These are phyloP conservation scores for Neoniphon sammara DNA, from an alignment of 2,797 vertebrate genomes.

Conservation along the genomic window DNA sequence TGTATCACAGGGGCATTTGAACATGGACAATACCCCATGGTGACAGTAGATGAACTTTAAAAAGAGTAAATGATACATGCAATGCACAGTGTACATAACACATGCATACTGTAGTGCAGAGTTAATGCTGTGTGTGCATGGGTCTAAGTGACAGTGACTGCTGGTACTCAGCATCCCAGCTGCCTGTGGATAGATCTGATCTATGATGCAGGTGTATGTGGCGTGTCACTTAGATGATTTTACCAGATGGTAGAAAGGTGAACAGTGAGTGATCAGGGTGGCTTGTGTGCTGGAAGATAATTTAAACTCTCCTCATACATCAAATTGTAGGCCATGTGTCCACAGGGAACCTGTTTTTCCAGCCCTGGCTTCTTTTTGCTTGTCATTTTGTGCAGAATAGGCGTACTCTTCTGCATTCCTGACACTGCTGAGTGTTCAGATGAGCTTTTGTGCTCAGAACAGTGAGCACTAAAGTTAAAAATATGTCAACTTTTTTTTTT, in stretches of 20 bases:
- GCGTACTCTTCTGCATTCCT: not conserved
- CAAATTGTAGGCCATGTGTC: not conserved
- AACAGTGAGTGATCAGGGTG: not conserved
- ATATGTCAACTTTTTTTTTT: constrained; percentile 4
- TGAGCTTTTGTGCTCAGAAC: not conserved
- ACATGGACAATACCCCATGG: too few relatives aligned
- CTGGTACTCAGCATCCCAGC: too few relatives aligned
- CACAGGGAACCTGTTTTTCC: not conserved
- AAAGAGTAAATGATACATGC: too few relatives aligned
- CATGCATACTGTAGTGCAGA: too few relatives aligned
- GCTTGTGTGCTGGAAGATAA: not conserved
- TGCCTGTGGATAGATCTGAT: not conserved
- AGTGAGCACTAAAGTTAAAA: constrained; percentile 7
- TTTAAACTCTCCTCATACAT: not conserved
- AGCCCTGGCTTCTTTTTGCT: not conserved
- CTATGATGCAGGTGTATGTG: not conserved
- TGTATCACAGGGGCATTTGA: too few relatives aligned
- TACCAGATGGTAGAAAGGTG: not conserved
- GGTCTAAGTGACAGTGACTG: not conserved
- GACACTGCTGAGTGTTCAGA: not conserved
- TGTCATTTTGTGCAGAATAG: not conserved
- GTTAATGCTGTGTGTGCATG: not conserved
- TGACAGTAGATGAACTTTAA: too few relatives aligned
- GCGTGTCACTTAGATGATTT: not conserved
- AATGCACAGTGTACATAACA: too few relatives aligned